Evolutionary conservation across 64 coral and sea anemone species (phyloP).

Genomic region (Stichodactyla helianthus): DNA sequence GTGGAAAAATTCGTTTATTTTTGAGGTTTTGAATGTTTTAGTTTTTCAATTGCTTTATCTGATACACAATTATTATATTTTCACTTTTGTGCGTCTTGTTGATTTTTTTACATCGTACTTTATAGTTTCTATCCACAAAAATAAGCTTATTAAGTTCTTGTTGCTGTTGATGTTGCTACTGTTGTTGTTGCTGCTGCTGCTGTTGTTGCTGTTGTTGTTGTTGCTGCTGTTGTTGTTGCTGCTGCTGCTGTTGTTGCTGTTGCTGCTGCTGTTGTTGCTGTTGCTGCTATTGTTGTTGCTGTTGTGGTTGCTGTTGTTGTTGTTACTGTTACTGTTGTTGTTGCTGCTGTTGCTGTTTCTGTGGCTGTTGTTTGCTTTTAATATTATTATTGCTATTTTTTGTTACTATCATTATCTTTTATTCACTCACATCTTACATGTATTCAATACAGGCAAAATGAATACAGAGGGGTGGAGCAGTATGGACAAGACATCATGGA

Average conservation of each 20-base stretch:
- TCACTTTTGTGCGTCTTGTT: not conserved
- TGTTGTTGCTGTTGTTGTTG: not conserved
- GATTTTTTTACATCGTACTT: too few species aligned
- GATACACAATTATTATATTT: too few species aligned
- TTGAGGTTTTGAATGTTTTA: not conserved
- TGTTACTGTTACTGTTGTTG: not conserved
- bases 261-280: not conserved
- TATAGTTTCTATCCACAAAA: not conserved
- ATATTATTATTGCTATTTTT: not conserved
- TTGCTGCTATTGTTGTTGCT: not conserved
- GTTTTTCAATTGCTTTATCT: not conserved
- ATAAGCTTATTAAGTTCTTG: too few species aligned
- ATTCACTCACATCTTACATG: too few species aligned
- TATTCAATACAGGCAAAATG: constrained; percentile 49
- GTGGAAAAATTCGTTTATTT: not conserved
- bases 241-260: not conserved
- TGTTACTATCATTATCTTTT: not conserved
- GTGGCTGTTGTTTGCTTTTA: not conserved
- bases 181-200: too few species aligned
- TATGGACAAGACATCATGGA: constrained; percentile 98
- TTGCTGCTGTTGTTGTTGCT: not conserved
- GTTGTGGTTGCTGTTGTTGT: not conserved
- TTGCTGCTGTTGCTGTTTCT: not conserved
- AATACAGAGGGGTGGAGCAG: constrained; percentile 79
- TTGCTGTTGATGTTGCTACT: too few species aligned